These are phyloP conservation scores for Acanthosepion lycidas DNA, from an alignment of 2,888 invertebrate genomes.

Conservation along the genomic window DNA sequence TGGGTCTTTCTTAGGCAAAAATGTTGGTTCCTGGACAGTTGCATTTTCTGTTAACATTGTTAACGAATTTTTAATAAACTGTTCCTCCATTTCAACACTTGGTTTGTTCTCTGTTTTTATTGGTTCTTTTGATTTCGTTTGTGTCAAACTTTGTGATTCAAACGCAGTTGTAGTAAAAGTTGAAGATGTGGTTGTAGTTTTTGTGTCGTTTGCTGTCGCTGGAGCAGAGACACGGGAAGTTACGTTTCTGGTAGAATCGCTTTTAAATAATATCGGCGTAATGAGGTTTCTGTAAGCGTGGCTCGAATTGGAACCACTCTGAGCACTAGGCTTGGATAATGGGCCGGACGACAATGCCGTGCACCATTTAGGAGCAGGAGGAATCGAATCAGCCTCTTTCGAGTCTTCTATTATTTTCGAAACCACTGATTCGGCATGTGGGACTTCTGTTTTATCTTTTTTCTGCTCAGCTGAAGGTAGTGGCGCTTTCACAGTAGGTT, in stretches of 20 bases:
- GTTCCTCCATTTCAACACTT: neutral
- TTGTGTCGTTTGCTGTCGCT: neutral
- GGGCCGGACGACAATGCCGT: neutral
- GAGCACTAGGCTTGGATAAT: conserved; percentile 43
- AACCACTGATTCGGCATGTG: too few relatives aligned
- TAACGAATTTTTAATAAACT: neutral
- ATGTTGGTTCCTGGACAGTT: neutral
- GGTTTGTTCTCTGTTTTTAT: neutral
- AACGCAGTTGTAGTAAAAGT: neutral
- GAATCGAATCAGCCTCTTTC: neutral
- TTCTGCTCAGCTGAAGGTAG: neutral
- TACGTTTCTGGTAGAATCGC: neutral
- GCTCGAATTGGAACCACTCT: neutral
- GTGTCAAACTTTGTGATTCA: neutral
- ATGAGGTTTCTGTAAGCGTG: neutral
- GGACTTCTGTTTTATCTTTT: neutral
- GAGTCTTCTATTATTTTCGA: neutral
- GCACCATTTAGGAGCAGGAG: neutral
- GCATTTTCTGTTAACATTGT: neutral
- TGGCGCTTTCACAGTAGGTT: neutral
- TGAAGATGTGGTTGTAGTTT: neutral
- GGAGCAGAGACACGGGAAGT: neutral
- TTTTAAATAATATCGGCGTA: neutral
- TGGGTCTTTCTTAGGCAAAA: neutral
- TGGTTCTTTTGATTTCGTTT: neutral